Percentiles rank a stretch among this genome's conserved stretches.
phyloP scores from a whole-genome alignment of 1,140 invertebrate species.

The Leucophenga varia region DNA sequence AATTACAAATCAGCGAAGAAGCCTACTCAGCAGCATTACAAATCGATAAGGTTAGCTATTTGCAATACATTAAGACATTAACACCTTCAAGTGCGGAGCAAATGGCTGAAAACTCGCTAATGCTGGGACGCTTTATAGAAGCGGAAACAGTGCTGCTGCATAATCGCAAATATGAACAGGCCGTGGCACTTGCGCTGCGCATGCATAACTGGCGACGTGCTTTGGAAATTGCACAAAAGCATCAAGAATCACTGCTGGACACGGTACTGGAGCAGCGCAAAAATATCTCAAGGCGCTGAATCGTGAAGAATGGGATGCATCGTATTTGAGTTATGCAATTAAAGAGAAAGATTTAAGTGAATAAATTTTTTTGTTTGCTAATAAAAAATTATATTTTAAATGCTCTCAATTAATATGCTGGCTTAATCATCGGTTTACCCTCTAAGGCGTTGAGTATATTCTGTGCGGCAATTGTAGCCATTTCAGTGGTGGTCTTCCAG shows the following conservation, averaged over 20 bases:
- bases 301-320: constrained; percentile 74
- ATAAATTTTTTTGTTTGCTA: constrained; percentile 7
- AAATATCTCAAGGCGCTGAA: constrained; percentile 74
- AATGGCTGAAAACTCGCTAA: constrained; percentile 77
- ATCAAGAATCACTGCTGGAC: constrained; percentile 75
- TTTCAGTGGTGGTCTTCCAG: constrained; percentile 70
- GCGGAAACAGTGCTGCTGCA: constrained; percentile 82
- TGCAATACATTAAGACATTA: constrained; percentile 75
- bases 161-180: constrained; percentile 73
- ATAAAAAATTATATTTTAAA: background rate
- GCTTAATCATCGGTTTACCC: constrained; percentile 66
- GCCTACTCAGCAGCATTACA: constrained; percentile 87
- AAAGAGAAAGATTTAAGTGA: constrained; percentile 54
- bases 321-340: constrained; percentile 67
- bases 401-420: constrained; percentile 47
- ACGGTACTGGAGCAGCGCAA: constrained; percentile 75
- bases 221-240: constrained; percentile 79
- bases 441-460: constrained; percentile 79
- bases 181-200: constrained; percentile 78
- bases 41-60: constrained; percentile 86
- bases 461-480: constrained; percentile 75
- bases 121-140: constrained; percentile 76
- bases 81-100: constrained; percentile 62
- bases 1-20: constrained; percentile 82
- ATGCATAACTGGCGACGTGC: constrained; percentile 88